Base-by-base conservation (phyloP, 2,113 vertebrate genomes). In the Sceloporus undulatus region DNA sequence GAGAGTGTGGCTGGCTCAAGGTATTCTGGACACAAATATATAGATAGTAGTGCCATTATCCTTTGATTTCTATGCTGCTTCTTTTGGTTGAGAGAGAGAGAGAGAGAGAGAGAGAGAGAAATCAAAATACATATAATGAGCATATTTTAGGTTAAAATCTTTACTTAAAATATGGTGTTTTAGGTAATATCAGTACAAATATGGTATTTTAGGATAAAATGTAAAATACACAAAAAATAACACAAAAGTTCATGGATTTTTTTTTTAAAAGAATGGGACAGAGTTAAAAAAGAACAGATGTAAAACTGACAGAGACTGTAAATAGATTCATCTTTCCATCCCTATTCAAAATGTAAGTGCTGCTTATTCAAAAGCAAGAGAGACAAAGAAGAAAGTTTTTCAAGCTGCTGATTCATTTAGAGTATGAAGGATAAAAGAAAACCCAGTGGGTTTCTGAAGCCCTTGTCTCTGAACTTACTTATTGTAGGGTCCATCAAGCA, bases 401-500 rank as follows among this genome's bases (percentile, higher is more conserved):
- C 0, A 0, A 48, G 38, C 48, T 87, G 14, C 18, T 87, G 42
- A 0, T 83, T 81, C 71, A 48, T 21, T 21, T 70, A 52, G 38
- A 34, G 89, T 34, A 56, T 76, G 79, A 90, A 82, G 5, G 34
- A 6, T 66, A 56, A 92, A 89, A 59, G 89, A 74, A 75, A 52
- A 18, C 18, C 38, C 80, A 25, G 11, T 2, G 0, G 0, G 2
- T 1, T 89, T 25, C 76, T 48, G 1, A 88, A 23, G 4, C 29
- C 23, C 65, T 85, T 40, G 34, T 1, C 65, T n/a, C 54, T 0
- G 0, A 34, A 11, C 9, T 66, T 7, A 34, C 18, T 82, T 80
- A 52, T 73, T 42, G 1, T 25, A 82, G 56, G 1, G 6, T 1
- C 42, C 21, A 73, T 34, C 56, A 52, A 83, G 52, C 2, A 78